Base-by-base conservation (phyloP, 2,797 vertebrate genomes). In the Zenarchopterus dispar region DNA sequence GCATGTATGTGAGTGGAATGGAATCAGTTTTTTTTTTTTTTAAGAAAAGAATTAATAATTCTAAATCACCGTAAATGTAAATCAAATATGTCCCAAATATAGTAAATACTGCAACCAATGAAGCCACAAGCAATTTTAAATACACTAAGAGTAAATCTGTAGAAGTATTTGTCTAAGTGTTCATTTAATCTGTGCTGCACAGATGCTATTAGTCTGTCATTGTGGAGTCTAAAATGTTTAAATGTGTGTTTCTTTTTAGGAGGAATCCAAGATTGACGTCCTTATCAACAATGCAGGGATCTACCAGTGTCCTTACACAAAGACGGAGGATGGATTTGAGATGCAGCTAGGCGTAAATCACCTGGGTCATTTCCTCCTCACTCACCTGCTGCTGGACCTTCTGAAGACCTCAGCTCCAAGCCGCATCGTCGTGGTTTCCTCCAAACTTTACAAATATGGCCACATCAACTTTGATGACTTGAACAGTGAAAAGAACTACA, bases 281-380 rank as follows among this genome's bases (percentile, higher is more conserved):
- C 91, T 99, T 50, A 92, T 99, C 85, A 98, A 98, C 87, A 99
- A 98, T 0, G 97, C 96, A 0, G 97, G 97, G n/a, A 4, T 98
- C 81, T 99, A 95, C 92, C 97, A 97, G 83, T 99, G 97, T 81
- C 97, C 97, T 0, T 97, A 98, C 77, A 88, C 82, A 57, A 96
- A 95, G 92, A 97, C 96, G 0, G 96, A 96, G 82, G 97, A 98
- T 8, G 96, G 95, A 1, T 97, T 98, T 81, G 96, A 98, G 89
- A 96, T 96, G 96, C 96, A 99, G 56, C 92, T 98, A 0, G 96
- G 95, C 0, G 96, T 99, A 65, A 99, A 99, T 76, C 97, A 99
- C 68, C 89, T 99, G 54, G 96, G 96, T n/a, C 97, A 98, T 86
- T 97, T 99, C 89, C 93, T 98, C 46, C 95, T 99, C 78, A 98